Percentiles rank a stretch among this genome's conserved stretches.
These are phyloP conservation scores for Hermetia illucens DNA, from an alignment of 1,140 invertebrate species.

Conservation along the genomic window DNA sequence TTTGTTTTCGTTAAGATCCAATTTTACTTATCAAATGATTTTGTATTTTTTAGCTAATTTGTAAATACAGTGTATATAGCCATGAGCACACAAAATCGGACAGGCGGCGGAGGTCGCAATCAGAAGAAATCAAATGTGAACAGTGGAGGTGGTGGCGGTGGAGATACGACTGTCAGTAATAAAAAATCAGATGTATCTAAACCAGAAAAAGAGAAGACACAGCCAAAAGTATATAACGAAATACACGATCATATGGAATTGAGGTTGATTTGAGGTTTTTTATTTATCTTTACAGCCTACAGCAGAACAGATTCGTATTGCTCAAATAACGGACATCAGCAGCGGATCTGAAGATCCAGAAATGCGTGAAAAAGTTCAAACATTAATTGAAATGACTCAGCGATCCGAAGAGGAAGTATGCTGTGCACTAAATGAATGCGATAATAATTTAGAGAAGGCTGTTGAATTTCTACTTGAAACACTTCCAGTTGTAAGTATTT, in stretches of 20 bases:
- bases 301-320: slow-evolving; percentile 48
- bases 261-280: neutral
- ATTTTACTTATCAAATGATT: too few relatives aligned
- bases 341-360: slow-evolving; percentile 45
- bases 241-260: neutral
- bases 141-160: slow-evolving; percentile 15
- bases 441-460: slow-evolving; percentile 61
- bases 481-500: slow-evolving; percentile 34
- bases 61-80: slow-evolving; percentile 33
- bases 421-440: slow-evolving; percentile 67
- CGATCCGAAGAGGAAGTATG: slow-evolving; percentile 69
- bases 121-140: slow-evolving; percentile 28
- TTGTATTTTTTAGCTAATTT: slow-evolving; percentile 9
- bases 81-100: slow-evolving; percentile 32
- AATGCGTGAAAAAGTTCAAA: slow-evolving; percentile 55
- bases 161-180: slow-evolving; percentile 9
- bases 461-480: slow-evolving; percentile 63
- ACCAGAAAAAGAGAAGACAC: slow-evolving; percentile 30
- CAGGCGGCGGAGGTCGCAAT: slow-evolving; percentile 24
- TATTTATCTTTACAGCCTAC: slow-evolving; percentile 14
- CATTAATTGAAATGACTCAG: slow-evolving; percentile 66
- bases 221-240: slow-evolving; percentile 16
- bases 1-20: too few relatives aligned
- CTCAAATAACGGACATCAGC: slow-evolving; percentile 51
- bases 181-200: slow-evolving; percentile 27